A percentile compares a stretch with the other conserved stretches of the same genome.
Evolutionary conservation across 2,797 vertebrate genomes (phyloP).

Genomic region (Thamnophis elegans): DNA sequence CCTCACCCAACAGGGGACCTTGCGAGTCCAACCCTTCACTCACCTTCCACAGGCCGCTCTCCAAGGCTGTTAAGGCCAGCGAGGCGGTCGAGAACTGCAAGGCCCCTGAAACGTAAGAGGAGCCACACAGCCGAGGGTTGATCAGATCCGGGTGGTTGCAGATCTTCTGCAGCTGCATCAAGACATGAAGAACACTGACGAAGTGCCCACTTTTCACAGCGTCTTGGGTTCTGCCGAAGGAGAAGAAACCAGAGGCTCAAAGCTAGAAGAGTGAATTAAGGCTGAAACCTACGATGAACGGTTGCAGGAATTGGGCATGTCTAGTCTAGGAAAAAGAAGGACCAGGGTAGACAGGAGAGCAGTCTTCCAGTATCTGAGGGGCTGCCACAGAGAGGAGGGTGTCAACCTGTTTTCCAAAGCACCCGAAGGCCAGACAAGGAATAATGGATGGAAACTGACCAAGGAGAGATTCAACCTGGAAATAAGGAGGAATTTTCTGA

Average conservation of each 20-base stretch:
- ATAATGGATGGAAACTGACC: too few species aligned
- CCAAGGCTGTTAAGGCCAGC: slow-evolving; percentile 79
- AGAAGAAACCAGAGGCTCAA: neutral
- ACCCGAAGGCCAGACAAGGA: too few species aligned
- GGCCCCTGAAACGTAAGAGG: slow-evolving; percentile 76
- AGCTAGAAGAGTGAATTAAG: neutral
- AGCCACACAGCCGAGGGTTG: slow-evolving; percentile 76
- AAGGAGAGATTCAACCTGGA: too few species aligned
- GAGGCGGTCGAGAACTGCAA: slow-evolving; percentile 81
- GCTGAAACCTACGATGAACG: too few species aligned
- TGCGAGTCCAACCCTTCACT: slow-evolving; percentile 3
- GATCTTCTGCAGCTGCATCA: slow-evolving; percentile 90
- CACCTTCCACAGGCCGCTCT: slow-evolving; percentile 80
- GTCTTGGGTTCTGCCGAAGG: slow-evolving; percentile 81
- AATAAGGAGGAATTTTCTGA: too few species aligned
- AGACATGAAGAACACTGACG: slow-evolving; percentile 89
- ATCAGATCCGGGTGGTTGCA: slow-evolving; percentile 93
- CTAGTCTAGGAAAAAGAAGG: too few species aligned
- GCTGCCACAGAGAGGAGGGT: too few species aligned
- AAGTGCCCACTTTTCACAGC: slow-evolving; percentile 92
- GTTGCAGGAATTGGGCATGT: too few species aligned
- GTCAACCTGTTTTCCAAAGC: too few species aligned
- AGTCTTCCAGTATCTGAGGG: too few species aligned
- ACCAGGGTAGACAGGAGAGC: too few species aligned
- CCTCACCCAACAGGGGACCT: neutral